Evolutionary conservation across 1,140 invertebrate species (phyloP).

Genomic region (Drosophila repleta): DNA sequence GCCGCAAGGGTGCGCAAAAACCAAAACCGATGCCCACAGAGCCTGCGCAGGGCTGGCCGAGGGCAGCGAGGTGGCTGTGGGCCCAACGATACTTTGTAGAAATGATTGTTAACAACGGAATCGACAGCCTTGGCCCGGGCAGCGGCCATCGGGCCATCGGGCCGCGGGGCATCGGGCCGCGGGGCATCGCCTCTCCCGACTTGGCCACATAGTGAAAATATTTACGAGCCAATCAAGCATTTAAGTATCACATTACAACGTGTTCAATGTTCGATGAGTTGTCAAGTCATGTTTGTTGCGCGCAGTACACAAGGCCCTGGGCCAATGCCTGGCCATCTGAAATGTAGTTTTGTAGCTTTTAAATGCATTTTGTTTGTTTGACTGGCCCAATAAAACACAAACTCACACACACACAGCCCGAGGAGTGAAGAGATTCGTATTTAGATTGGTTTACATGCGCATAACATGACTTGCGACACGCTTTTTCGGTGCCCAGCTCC

Average conservation of each 20-base stretch:
- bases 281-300: conserved; percentile 81
- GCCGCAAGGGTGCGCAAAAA: conserved; percentile 47
- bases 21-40: conserved; percentile 1
- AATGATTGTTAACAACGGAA: conserved; percentile 83
- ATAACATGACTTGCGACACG: conserved; percentile 72
- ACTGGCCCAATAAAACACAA: conserved; percentile 74
- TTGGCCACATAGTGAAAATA: conserved; percentile 77
- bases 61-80: background rate
- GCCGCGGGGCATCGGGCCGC: background rate
- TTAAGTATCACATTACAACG: conserved; percentile 84
- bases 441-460: conserved; percentile 81
- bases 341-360: conserved; percentile 81
- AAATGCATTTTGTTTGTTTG: conserved; percentile 82
- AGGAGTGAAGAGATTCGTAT: conserved; percentile 50
- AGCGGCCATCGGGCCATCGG: background rate
- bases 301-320: conserved; percentile 26
- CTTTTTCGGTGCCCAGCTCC: conserved; percentile 34
- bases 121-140: conserved; percentile 52
- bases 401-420: conserved; percentile 9
- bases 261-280: conserved; percentile 84
- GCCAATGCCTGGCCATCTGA: conserved; percentile 50
- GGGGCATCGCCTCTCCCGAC: background rate
- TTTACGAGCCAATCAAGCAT: conserved; percentile 84
- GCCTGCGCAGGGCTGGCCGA: background rate
- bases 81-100: conserved; percentile 77